These are phyloP conservation scores for Xiphophorus maculatus DNA, from an alignment of 2,113 vertebrate genomes.

Conservation along the genomic window DNA sequence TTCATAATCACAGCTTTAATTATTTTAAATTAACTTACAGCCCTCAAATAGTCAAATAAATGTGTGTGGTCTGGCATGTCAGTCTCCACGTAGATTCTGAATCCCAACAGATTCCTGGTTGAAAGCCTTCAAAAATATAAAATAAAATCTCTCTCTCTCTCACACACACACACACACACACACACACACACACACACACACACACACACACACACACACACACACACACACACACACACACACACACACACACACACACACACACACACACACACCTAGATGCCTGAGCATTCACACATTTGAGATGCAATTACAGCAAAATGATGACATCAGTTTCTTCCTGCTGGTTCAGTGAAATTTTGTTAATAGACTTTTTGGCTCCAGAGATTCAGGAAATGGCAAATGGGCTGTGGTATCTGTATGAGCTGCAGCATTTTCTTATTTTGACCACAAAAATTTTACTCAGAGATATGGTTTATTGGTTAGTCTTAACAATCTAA, in stretches of 20 bases:
- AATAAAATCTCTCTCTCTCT: background rate
- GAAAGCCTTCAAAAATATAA: background rate
- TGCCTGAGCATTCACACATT: constrained; percentile 28
- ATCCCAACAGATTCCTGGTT: background rate
- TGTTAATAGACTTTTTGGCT: constrained; percentile 66
- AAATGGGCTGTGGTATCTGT: background rate
- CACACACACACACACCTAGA: constrained; percentile 5
- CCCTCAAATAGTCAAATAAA: background rate
- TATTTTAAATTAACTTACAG: background rate
- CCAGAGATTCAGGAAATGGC: constrained; percentile 43
- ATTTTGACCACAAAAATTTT: background rate
- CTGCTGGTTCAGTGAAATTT: constrained; percentile 55
- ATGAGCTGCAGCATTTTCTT: background rate
- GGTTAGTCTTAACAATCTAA: background rate
- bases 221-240: background rate
- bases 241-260: background rate
- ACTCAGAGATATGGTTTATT: background rate
- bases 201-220: constrained; percentile 11
- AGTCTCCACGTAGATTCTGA: background rate
- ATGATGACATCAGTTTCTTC: constrained; percentile 58
- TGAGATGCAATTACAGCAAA: constrained; percentile 63
- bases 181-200: constrained; percentile 16
- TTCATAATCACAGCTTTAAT: background rate
- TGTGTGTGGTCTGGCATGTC: background rate
- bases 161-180: constrained; percentile 3